Evolutionary conservation across 1,140 invertebrate species (phyloP).

Genomic region (Latrodectus geometricus): DNA sequence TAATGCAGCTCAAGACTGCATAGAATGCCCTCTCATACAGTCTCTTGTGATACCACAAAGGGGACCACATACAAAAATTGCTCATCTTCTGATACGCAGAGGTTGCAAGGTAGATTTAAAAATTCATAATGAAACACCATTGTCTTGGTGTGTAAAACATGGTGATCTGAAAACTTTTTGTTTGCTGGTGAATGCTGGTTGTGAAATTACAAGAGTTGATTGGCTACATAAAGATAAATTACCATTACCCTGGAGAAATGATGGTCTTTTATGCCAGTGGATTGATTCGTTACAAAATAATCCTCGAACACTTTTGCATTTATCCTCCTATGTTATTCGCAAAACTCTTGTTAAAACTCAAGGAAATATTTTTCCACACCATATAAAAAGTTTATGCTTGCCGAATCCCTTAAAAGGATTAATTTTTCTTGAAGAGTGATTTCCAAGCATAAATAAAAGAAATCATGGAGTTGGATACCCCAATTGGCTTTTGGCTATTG

Average conservation of each 20-base stretch:
- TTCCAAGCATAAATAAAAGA: background rate
- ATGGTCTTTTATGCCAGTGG: conserved; percentile 11
- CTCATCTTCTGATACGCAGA: conserved; percentile 50
- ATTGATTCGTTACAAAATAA: conserved; percentile 26
- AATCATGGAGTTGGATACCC: too few species aligned
- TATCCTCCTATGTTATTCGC: conserved; percentile 14
- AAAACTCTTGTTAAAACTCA: background rate
- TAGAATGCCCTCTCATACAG: conserved; percentile 57
- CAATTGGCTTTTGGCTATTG: too few species aligned
- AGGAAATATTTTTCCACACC: conserved; percentile 19
- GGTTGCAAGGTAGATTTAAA: conserved; percentile 48
- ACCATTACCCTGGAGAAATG: conserved; percentile 29
- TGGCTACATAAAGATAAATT: conserved; percentile 1
- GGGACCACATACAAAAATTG: conserved; percentile 9
- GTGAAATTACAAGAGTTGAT: background rate
- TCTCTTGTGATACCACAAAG: conserved; percentile 31
- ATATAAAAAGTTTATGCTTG: conserved; percentile 18
- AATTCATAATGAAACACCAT: conserved; percentile 11
- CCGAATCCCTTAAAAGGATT: conserved; percentile 15
- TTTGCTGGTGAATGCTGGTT: conserved; percentile 50
- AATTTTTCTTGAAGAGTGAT: conserved; percentile 28
- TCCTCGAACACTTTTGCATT: conserved; percentile 7
- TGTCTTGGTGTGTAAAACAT: conserved; percentile 37
- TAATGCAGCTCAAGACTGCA: background rate
- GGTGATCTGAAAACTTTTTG: conserved; percentile 22